Conservation (phyloP, 2,113 vertebrate genomes). For the Oncorhynchus tshawytscha region DNA sequence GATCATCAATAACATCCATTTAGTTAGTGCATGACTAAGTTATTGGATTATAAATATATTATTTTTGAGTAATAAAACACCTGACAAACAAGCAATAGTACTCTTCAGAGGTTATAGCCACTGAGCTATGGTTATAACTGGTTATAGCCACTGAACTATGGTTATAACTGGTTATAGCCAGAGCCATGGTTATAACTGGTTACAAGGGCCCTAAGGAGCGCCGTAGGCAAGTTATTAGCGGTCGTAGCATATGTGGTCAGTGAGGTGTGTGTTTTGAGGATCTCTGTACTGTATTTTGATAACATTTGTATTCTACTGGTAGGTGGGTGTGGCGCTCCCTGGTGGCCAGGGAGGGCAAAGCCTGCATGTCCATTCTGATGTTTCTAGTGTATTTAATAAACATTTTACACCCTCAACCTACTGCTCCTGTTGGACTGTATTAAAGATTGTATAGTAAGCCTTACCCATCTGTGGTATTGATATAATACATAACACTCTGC, state of each 20-base stretch:
- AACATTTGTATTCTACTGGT: background rate
- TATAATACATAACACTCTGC: no score
- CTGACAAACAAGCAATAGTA: no score
- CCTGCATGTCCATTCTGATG: background rate
- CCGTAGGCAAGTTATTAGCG: background rate
- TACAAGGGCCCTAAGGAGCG: background rate
- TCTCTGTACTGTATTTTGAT: conserved; percentile 9
- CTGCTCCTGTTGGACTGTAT: no score
- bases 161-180: no score
- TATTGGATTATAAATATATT: no score
- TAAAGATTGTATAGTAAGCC: no score
- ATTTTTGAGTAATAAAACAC: no score
- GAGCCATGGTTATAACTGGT: no score
- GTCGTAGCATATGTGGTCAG: background rate
- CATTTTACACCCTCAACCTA: no score
- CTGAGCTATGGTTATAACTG: background rate
- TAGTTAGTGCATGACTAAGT: no score
- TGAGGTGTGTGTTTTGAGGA: background rate
- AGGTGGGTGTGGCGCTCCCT: background rate
- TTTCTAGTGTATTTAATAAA: conserved; percentile 20
- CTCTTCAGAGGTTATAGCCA: background rate
- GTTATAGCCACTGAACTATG: background rate
- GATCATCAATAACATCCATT: no score
- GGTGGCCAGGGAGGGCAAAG: background rate
- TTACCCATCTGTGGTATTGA: no score